Percentiles rank a stretch among this genome's conserved stretches.
These are phyloP conservation scores for Leucoraja erinaceus DNA, from an alignment of 2,113 vertebrate species.

Conservation along the genomic window DNA sequence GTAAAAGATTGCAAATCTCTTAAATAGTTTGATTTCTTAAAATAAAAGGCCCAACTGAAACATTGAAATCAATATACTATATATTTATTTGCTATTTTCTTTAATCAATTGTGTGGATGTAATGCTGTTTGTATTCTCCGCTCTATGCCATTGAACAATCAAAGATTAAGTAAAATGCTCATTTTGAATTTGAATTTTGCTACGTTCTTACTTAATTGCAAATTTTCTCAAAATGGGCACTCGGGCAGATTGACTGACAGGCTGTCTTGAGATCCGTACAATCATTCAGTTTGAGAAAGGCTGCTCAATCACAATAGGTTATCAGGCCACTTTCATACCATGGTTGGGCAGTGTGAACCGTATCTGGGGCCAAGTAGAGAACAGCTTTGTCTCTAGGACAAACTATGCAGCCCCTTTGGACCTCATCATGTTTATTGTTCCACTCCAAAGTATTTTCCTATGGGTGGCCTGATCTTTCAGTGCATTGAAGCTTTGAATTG, in stretches of 20 bases:
- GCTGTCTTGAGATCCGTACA: background rate
- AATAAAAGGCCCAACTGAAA: background rate
- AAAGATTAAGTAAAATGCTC: background rate
- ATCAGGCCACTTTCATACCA: constrained; percentile 15
- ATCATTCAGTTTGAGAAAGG: constrained; percentile 4
- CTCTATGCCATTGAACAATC: background rate
- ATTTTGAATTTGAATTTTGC: background rate
- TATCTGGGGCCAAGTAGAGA: constrained; percentile 24
- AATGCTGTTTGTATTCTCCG: background rate
- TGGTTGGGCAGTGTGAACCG: constrained; percentile 10
- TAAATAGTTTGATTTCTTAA: background rate
- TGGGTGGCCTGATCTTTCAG: constrained; percentile 23
- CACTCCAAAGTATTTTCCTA: constrained; percentile 3
- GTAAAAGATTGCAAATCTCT: background rate
- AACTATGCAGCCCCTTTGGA: constrained; percentile 11
- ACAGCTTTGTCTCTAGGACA: constrained; percentile 9
- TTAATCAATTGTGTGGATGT: background rate
- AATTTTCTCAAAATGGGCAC: background rate
- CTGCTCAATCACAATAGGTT: background rate
- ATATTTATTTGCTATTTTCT: too few species aligned
- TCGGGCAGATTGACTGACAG: background rate
- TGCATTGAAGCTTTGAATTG: constrained; percentile 21
- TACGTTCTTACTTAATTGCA: background rate
- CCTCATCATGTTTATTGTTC: constrained; percentile 33
- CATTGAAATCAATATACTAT: background rate